phyloP scores from a whole-genome alignment of 2,797 vertebrate genomes.

The Melopsittacus undulatus region DNA sequence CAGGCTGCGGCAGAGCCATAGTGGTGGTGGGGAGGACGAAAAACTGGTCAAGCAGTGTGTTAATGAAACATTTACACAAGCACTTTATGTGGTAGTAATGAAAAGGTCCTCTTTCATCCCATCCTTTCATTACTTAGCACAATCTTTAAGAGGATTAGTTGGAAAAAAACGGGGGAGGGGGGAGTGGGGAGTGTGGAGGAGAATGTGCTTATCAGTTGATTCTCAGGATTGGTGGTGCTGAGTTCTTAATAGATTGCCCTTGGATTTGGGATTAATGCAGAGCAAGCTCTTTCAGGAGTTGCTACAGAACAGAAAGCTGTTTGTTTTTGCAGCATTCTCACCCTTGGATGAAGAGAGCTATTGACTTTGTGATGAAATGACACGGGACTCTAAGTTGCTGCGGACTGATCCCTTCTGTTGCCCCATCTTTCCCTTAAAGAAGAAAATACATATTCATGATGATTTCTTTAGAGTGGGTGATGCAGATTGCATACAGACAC shows the following conservation, averaged over 20 bases:
- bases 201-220: constrained; percentile 76
- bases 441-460: constrained; percentile 18
- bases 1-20: not conserved
- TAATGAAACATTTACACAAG: constrained; percentile 83
- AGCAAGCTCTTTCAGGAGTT: constrained; percentile 53
- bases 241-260: constrained; percentile 77
- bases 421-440: constrained; percentile 22
- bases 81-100: constrained; percentile 78
- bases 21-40: constrained; percentile 23
- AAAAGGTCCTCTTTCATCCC: constrained; percentile 72
- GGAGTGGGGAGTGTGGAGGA: not conserved
- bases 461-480: constrained; percentile 42
- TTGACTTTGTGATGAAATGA: constrained; percentile 76
- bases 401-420: constrained; percentile 36
- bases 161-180: not conserved
- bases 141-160: constrained; percentile 78
- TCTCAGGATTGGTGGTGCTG: constrained; percentile 73
- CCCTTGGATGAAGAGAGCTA: constrained; percentile 60
- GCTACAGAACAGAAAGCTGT: constrained; percentile 68
- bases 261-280: constrained; percentile 74
- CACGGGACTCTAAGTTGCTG: constrained; percentile 55
- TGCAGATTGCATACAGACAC: not conserved
- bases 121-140: constrained; percentile 77
- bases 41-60: constrained; percentile 70
- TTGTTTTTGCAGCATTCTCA: constrained; percentile 64